phyloP scores from a whole-genome alignment of 2,113 vertebrate species.

The Oxygymnocypris stewartii region DNA sequence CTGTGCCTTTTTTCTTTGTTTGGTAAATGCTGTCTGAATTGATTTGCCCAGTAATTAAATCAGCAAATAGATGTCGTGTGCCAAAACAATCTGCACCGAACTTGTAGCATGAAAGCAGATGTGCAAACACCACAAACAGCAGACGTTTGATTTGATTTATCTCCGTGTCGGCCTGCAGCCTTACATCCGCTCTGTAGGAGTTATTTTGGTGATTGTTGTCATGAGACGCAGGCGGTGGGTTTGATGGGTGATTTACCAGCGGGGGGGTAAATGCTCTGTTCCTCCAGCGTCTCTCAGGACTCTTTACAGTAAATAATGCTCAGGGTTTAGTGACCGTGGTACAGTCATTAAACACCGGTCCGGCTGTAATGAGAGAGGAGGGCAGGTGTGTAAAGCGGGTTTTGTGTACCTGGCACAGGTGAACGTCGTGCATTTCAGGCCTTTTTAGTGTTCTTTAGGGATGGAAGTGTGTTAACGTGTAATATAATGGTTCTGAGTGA shows the following conservation, averaged over 20 bases:
- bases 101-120: neutral
- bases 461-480: neutral
- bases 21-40: neutral
- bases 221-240: neutral
- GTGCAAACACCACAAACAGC: neutral
- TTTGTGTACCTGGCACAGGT: conserved; percentile 13
- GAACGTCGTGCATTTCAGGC: neutral
- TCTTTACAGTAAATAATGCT: conserved; percentile 5
- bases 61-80: neutral
- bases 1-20: neutral
- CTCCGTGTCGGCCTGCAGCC: neutral
- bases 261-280: neutral
- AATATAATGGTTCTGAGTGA: neutral
- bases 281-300: neutral
- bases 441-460: neutral
- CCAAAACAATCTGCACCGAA: neutral
- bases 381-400: neutral
- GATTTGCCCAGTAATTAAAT: neutral
- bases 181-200: neutral
- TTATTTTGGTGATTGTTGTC: neutral
- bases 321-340: neutral
- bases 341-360: neutral
- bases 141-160: neutral
- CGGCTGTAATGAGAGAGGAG: conserved; percentile 3
- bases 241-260: neutral